A percentile compares a stretch with the other conserved stretches of the same genome.
Conservation (phyloP, 1,140 invertebrate species). For the Tyrophagus putrescentiae region DNA sequence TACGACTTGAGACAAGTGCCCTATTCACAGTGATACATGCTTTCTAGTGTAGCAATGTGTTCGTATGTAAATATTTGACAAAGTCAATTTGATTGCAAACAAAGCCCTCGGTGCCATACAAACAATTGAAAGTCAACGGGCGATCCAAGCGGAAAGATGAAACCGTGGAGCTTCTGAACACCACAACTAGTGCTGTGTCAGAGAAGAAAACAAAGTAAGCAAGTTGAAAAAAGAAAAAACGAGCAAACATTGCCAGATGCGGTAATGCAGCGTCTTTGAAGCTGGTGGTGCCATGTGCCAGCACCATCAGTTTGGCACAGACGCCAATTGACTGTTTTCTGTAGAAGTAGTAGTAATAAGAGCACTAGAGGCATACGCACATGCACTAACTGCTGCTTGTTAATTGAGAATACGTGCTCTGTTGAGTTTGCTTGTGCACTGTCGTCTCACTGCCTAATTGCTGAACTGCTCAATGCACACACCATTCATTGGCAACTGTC, state of each 20-base stretch:
- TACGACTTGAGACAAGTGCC: not conserved
- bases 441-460: too few species aligned
- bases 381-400: not conserved
- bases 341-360: too few species aligned
- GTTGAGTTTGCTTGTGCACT: not conserved
- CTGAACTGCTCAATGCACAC: too few species aligned
- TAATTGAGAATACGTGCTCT: slow-evolving; percentile 13
- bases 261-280: not conserved
- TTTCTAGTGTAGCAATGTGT: not conserved
- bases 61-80: slow-evolving; percentile 9
- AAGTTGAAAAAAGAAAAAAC: too few species aligned
- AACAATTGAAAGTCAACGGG: not conserved
- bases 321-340: not conserved
- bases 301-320: not conserved
- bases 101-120: not conserved
- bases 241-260: slow-evolving; percentile 5
- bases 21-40: not conserved
- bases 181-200: too few species aligned
- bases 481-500: too few species aligned
- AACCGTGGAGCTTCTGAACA: too few species aligned
- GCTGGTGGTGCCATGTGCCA: not conserved
- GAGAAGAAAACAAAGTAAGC: too few species aligned
- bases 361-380: too few species aligned
- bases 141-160: not conserved
- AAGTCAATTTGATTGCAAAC: slow-evolving; percentile 14